Evolutionary conservation across 2,888 invertebrate genomes (phyloP).

Genomic region (Drepanosiphum platanoidis): DNA sequence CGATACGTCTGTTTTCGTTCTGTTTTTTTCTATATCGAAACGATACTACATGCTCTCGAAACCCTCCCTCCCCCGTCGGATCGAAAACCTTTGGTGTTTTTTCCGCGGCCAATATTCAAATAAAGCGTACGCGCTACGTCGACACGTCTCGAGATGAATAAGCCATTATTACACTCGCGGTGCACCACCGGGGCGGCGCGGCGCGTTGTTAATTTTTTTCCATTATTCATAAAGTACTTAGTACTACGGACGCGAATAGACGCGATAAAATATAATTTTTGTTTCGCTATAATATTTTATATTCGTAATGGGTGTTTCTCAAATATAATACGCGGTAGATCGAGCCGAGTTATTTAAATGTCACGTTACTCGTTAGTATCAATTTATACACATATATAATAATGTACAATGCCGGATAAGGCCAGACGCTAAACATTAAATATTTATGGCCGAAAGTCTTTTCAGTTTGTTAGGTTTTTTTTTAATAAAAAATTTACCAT

Average conservation of each 20-base stretch:
- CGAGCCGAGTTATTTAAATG: not conserved
- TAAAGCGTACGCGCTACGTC: too few species aligned
- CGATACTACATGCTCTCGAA: too few species aligned
- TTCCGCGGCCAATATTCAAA: too few species aligned
- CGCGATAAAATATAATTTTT: constrained; percentile 24
- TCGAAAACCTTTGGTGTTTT: too few species aligned
- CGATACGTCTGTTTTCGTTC: too few species aligned
- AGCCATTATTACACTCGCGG: too few species aligned
- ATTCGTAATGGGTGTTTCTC: not conserved
- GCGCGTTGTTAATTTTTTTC: constrained; percentile 10
- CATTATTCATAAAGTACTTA: constrained; percentile 1
- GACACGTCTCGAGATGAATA: too few species aligned
- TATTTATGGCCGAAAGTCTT: not conserved
- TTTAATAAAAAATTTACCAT: not conserved
- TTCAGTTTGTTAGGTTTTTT: not conserved
- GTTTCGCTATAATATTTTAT: not conserved
- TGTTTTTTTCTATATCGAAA: too few species aligned
- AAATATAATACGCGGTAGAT: constrained; percentile 10
- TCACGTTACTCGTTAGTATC: not conserved
- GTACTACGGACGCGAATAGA: constrained; percentile 1
- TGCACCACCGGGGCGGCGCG: too few species aligned
- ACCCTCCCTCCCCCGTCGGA: too few species aligned
- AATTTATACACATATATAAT: not conserved
- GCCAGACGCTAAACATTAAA: not conserved
- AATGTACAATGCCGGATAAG: not conserved